Percentiles rank a stretch among this genome's conserved stretches.
Conservation (phyloP, 2,797 vertebrate species). For the Philypnodon macrostomus region DNA sequence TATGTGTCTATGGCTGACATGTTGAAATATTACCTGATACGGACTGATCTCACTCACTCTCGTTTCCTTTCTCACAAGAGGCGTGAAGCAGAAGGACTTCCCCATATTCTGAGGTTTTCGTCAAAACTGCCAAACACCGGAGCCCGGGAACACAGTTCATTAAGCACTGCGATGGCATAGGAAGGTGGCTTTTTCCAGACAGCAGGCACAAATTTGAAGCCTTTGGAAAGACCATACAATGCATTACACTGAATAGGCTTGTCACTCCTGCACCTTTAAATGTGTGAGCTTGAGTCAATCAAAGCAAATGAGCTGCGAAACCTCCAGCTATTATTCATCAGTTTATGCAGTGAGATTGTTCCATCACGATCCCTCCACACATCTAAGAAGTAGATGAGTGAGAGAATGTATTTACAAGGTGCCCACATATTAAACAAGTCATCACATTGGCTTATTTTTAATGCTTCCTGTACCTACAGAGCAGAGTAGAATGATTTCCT, state of each 20-base stretch:
- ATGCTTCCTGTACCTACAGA: background rate
- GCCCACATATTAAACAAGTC: conserved; percentile 22
- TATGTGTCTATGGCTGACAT: conserved; percentile 47
- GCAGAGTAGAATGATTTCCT: conserved; percentile 15
- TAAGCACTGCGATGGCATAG: conserved; percentile 66
- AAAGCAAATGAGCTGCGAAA: conserved; percentile 73
- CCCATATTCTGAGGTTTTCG: conserved; percentile 51
- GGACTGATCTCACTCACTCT: conserved; percentile 36
- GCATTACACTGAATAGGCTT: conserved; percentile 68
- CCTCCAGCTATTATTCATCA: conserved; percentile 63
- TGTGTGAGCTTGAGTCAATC: conserved; percentile 70
- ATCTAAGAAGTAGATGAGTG: conserved; percentile 23
- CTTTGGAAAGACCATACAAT: conserved; percentile 58
- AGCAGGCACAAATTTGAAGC: conserved; percentile 62
- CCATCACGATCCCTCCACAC: conserved; percentile 36
- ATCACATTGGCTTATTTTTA: background rate
- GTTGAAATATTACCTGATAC: conserved; percentile 52
- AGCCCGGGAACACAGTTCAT: conserved; percentile 69
- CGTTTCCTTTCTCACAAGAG: conserved; percentile 28
- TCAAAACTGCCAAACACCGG: conserved; percentile 65
- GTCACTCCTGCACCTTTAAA: conserved; percentile 68
- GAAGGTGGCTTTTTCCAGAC: conserved; percentile 62
- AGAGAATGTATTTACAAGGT: conserved; percentile 24
- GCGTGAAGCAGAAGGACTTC: conserved; percentile 36
- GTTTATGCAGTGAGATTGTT: conserved; percentile 52